A percentile compares a stretch with the other conserved stretches of the same genome.
These are phyloP conservation scores for Amphipyra tragopoginis DNA, from an alignment of 2,888 invertebrate genomes.

Conservation along the genomic window DNA sequence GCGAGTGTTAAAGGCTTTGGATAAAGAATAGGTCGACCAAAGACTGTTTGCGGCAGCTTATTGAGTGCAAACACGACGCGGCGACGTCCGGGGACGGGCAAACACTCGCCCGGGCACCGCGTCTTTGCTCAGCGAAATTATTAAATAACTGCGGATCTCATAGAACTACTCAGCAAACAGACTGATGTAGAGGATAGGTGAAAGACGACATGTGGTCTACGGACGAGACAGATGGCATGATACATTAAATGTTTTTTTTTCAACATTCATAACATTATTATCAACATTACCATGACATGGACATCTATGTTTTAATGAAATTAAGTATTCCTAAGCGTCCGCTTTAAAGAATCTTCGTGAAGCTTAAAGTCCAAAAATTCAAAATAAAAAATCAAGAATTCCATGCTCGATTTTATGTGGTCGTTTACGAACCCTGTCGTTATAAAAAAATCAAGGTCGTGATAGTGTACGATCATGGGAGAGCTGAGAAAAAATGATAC, in stretches of 20 bases:
- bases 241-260: neutral
- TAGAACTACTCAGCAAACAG: conserved; percentile 47
- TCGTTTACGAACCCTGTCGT: conserved; percentile 17
- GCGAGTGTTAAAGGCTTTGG: conserved; percentile 55
- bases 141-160: conserved; percentile 58
- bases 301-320: neutral
- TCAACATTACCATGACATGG: neutral
- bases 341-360: conserved; percentile 1
- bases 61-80: conserved; percentile 77
- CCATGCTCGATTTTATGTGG: conserved; percentile 17
- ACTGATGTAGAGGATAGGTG: conserved; percentile 20
- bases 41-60: conserved; percentile 77
- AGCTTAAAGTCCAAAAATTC: conserved; percentile 2
- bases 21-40: conserved; percentile 65
- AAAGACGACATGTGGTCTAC: conserved; percentile 30
- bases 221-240: conserved; percentile 13
- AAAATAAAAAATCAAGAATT: conserved; percentile 20
- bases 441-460: conserved; percentile 65
- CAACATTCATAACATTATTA: neutral
- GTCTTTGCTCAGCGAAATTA: conserved; percentile 65
- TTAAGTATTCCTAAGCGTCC: neutral
- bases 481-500: conserved; percentile 66
- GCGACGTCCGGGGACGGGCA: conserved; percentile 56
- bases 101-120: conserved; percentile 58
- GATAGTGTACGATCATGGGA: conserved; percentile 62